Conservation (phyloP, 2,888 invertebrate species). For the Epirrhoe alternata region DNA sequence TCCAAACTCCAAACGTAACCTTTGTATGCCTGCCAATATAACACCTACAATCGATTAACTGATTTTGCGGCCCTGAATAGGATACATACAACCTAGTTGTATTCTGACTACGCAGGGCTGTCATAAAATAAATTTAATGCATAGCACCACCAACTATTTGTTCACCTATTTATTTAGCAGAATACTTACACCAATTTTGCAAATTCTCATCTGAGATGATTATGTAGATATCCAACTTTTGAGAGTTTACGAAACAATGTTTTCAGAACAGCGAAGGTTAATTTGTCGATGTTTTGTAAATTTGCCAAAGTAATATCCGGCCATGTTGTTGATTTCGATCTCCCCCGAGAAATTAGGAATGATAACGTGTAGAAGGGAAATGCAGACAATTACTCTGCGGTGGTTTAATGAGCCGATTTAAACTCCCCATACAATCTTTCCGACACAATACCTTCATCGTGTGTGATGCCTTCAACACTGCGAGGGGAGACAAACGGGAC, state of each 20-base stretch:
- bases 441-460: constrained; percentile 68
- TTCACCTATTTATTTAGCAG: no score
- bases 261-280: constrained; percentile 10
- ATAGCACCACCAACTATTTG: not conserved
- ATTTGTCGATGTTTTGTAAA: constrained; percentile 25
- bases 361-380: constrained; percentile 61
- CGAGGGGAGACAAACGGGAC: constrained; percentile 64
- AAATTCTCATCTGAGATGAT: not conserved
- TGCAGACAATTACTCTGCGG: constrained; percentile 65
- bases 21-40: constrained; percentile 62
- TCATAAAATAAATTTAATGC: no score
- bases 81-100: constrained; percentile 24
- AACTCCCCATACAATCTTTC: constrained; percentile 67
- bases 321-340: constrained; percentile 36
- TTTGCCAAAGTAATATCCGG: constrained; percentile 30
- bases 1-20: constrained; percentile 59
- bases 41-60: constrained; percentile 72
- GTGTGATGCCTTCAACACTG: constrained; percentile 63
- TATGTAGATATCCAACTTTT: not conserved
- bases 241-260: not conserved
- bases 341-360: constrained; percentile 57
- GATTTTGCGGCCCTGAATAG: constrained; percentile 55
- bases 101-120: not conserved
- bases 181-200: no score
- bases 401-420: constrained; percentile 70